These are phyloP conservation scores for Semnornis frantzii DNA, from an alignment of 2,113 vertebrate genomes.

Conservation along the genomic window DNA sequence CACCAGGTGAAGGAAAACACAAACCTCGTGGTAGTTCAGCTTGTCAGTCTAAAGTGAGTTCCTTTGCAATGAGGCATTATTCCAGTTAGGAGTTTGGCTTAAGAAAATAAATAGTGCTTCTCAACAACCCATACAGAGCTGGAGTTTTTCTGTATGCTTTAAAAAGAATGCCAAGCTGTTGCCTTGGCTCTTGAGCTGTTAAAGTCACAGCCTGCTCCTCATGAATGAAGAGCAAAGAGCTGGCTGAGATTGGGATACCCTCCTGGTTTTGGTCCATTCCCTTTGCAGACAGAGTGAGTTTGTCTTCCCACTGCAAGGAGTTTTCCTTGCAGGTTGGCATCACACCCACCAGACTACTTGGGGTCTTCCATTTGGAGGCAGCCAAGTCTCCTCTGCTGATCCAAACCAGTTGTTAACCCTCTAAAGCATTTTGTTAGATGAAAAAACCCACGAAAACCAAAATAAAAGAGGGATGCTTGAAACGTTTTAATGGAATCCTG, in stretches of 20 bases:
- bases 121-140: slow-evolving; percentile 53
- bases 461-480: not conserved
- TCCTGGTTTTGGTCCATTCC: slow-evolving; percentile 35
- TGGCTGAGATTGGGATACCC: slow-evolving; percentile 31
- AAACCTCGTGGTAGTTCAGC: slow-evolving; percentile 66
- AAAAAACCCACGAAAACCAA: not conserved
- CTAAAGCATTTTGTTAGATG: not conserved
- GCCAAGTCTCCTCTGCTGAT: slow-evolving; percentile 29
- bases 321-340: slow-evolving; percentile 64
- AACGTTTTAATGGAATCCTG: not conserved
- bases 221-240: slow-evolving; percentile 55
- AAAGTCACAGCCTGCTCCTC: slow-evolving; percentile 58
- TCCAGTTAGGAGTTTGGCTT: slow-evolving; percentile 64
- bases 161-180: slow-evolving; percentile 63
- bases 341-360: not conserved
- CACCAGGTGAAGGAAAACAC: slow-evolving; percentile 57
- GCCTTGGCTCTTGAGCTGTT: slow-evolving; percentile 21
- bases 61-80: slow-evolving; percentile 68
- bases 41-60: slow-evolving; percentile 59
- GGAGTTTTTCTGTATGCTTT: slow-evolving; percentile 63
- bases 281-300: slow-evolving; percentile 46
- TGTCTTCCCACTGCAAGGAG: slow-evolving; percentile 46
- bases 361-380: slow-evolving; percentile 35
- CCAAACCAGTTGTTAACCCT: slow-evolving; percentile 40
- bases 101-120: slow-evolving; percentile 61